These are phyloP conservation scores for Cybosia mesomella DNA, from an alignment of 2,888 invertebrate genomes.

Conservation along the genomic window DNA sequence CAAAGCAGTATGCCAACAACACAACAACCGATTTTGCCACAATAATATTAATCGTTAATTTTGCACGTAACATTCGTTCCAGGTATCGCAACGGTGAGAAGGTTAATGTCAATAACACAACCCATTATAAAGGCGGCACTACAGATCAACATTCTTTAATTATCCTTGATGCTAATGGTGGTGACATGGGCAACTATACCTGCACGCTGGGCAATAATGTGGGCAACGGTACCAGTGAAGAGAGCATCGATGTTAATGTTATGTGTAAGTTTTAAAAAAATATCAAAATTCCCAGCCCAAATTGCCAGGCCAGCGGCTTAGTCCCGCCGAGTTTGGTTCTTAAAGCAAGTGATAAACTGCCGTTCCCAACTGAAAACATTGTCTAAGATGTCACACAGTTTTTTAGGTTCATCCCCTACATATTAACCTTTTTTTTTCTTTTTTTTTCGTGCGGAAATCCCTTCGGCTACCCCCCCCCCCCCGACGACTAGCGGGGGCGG, in stretches of 20 bases:
- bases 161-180: constrained; percentile 91
- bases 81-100: constrained; percentile 91
- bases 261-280: constrained; percentile 89
- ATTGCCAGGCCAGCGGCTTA: background rate
- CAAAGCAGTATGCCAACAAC: too few relatives aligned
- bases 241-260: constrained; percentile 92
- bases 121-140: constrained; percentile 92
- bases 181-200: constrained; percentile 94
- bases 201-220: constrained; percentile 94
- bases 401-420: too few relatives aligned
- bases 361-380: too few relatives aligned
- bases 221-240: constrained; percentile 91
- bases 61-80: constrained; percentile 30
- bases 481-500: too few relatives aligned
- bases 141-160: constrained; percentile 91
- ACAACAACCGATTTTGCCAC: too few relatives aligned
- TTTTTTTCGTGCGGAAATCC: too few relatives aligned
- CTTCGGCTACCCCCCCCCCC: too few relatives aligned
- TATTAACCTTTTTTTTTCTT: too few relatives aligned
- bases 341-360: background rate
- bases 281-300: too few relatives aligned
- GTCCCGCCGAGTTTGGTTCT: background rate
- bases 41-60: background rate
- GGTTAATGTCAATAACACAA: constrained; percentile 77
- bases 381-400: too few relatives aligned